phyloP scores from a whole-genome alignment of 2,113 vertebrate genomes.

The Ceuthmochares aereus region DNA sequence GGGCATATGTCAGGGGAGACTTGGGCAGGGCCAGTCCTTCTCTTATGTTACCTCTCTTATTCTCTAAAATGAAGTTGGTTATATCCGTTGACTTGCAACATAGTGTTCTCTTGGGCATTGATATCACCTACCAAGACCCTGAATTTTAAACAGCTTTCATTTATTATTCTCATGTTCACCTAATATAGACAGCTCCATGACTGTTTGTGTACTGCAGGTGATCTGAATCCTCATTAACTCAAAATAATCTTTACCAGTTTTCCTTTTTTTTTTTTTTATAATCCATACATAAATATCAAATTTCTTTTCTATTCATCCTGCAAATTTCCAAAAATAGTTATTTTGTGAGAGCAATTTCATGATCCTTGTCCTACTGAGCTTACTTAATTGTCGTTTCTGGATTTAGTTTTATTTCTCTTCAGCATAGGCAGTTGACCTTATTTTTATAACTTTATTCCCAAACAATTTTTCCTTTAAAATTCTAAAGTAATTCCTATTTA shows the following conservation, averaged over 20 bases:
- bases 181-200: background rate
- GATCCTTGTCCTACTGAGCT: background rate
- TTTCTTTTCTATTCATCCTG: background rate
- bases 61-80: background rate
- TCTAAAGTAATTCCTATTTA: constrained; percentile 12
- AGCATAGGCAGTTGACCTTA: background rate
- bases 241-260: background rate
- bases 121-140: background rate
- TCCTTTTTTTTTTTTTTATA: background rate
- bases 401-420: background rate
- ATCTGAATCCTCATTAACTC: background rate
- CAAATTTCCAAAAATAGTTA: background rate
- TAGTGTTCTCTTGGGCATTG: background rate
- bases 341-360: background rate
- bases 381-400: background rate
- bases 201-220: background rate
- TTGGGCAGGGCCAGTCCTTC: background rate
- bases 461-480: constrained; percentile 27
- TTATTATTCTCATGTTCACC: background rate
- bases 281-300: background rate
- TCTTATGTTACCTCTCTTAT: background rate
- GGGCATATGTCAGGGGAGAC: background rate
- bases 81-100: background rate
- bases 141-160: background rate
- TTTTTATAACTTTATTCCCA: constrained; percentile 16